Conservation (phyloP, 1,140 invertebrate genomes). For the roundworm (Caenorhabditis elegans) region DNA sequence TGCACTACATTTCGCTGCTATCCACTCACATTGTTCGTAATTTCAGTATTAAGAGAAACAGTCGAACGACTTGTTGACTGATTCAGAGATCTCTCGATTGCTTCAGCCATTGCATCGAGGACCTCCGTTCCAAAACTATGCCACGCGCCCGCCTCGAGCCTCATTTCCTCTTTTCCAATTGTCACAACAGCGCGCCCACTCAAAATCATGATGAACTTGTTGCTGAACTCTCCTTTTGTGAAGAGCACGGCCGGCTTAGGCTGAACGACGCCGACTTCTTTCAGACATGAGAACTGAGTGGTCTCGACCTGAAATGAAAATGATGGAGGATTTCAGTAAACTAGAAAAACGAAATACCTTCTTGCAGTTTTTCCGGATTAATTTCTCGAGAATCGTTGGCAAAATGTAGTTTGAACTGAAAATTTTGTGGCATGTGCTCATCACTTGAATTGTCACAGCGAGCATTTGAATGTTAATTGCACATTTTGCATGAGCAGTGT, state of each 20-base stretch:
- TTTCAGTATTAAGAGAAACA: slow-evolving; percentile 18
- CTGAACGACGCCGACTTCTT: slow-evolving; percentile 54
- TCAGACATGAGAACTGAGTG: slow-evolving; percentile 49
- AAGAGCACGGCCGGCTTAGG: slow-evolving; percentile 60
- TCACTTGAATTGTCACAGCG: slow-evolving; percentile 20
- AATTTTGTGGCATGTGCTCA: slow-evolving; percentile 35
- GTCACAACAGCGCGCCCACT: slow-evolving; percentile 63
- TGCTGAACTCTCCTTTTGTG: slow-evolving; percentile 59
- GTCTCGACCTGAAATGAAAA: slow-evolving; percentile 55
- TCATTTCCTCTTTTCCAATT: slow-evolving; percentile 64
- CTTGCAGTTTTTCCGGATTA: slow-evolving; percentile 63
- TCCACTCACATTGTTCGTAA: slow-evolving; percentile 2
- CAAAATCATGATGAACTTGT: slow-evolving; percentile 64
- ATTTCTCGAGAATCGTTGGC: slow-evolving; percentile 60
- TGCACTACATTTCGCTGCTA: too few species aligned
- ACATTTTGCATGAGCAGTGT: slow-evolving; percentile 52
- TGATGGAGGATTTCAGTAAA: neutral
- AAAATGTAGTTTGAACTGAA: slow-evolving; percentile 48
- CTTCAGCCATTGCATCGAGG: slow-evolving; percentile 48
- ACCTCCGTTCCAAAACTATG: slow-evolving; percentile 62
- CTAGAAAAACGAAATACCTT: slow-evolving; percentile 47
- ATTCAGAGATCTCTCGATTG: neutral
- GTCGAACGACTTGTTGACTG: neutral
- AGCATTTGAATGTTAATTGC: slow-evolving; percentile 65
- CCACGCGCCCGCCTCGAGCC: slow-evolving; percentile 65